Evolutionary conservation across 2,888 invertebrate genomes (phyloP).

Genomic region (Petrolisthes manimaculis): DNA sequence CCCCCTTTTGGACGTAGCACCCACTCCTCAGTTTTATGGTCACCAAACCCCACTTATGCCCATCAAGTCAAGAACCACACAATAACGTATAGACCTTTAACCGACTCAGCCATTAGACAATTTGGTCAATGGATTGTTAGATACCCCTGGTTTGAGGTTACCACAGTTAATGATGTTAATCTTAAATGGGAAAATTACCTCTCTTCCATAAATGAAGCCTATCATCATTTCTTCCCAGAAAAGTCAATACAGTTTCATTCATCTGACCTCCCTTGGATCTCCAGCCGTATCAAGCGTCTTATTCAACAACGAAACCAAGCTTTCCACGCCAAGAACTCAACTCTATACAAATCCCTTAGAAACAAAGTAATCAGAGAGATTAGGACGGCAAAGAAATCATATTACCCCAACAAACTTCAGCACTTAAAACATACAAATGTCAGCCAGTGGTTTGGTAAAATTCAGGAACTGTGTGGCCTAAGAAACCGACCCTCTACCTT

Average conservation of each 20-base stretch:
- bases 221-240: background rate
- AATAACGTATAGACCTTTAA: background rate
- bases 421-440: background rate
- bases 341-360: background rate
- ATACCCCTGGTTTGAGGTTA: background rate
- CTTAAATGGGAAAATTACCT: background rate
- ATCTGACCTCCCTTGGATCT: background rate
- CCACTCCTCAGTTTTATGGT: background rate
- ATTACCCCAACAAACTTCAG: background rate
- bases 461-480: background rate
- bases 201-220: background rate
- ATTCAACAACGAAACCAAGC: background rate
- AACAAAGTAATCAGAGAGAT: background rate
- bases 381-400: background rate
- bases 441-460: too few relatives aligned
- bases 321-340: background rate
- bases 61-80: background rate
- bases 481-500: background rate
- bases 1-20: background rate
- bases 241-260: background rate
- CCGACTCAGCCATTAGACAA: background rate
- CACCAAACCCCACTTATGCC: background rate
- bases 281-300: background rate
- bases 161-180: background rate
- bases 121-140: background rate